A percentile compares a stretch with the other conserved stretches of the same genome.
phyloP scores from a whole-genome alignment of 1,140 invertebrate species.

The Parasteatoda tepidariorum region DNA sequence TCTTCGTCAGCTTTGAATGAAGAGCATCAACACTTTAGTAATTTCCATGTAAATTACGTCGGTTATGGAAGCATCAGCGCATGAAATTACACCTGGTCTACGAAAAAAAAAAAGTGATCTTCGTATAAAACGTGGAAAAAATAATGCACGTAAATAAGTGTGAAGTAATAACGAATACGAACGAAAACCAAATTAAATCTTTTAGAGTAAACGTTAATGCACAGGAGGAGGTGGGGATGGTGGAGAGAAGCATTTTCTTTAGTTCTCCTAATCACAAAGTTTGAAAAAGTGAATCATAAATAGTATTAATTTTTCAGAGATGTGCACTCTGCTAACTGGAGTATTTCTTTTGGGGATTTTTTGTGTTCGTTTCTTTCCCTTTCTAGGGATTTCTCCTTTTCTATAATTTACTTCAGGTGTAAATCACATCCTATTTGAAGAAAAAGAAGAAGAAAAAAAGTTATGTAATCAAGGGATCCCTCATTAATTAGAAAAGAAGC shows the following conservation, averaged over 20 bases:
- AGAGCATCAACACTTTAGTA: slow-evolving; percentile 56
- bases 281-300: slow-evolving; percentile 54
- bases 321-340: background rate
- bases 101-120: background rate
- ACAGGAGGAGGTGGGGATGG: too few relatives aligned
- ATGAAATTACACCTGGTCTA: slow-evolving; percentile 56
- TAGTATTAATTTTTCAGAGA: slow-evolving; percentile 53
- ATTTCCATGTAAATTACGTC: slow-evolving; percentile 60
- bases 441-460: background rate
- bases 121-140: slow-evolving; percentile 12
- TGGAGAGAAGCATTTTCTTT: background rate
- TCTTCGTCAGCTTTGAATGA: slow-evolving; percentile 1
- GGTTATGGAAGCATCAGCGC: slow-evolving; percentile 48
- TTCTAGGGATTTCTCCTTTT: slow-evolving; percentile 5
- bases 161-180: slow-evolving; percentile 51
- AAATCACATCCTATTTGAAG: background rate
- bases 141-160: slow-evolving; percentile 44
- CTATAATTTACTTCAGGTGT: background rate
- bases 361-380: background rate
- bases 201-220: slow-evolving; percentile 29
- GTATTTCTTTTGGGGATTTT: background rate
- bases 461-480: background rate
- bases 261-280: slow-evolving; percentile 30
- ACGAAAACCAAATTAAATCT: slow-evolving; percentile 58
- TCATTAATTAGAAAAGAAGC: background rate